Evolutionary conservation across 2,113 vertebrate species (phyloP), one percentile per base, ranked within the genome.

Genomic region (Gambusia holbrooki): DNA sequence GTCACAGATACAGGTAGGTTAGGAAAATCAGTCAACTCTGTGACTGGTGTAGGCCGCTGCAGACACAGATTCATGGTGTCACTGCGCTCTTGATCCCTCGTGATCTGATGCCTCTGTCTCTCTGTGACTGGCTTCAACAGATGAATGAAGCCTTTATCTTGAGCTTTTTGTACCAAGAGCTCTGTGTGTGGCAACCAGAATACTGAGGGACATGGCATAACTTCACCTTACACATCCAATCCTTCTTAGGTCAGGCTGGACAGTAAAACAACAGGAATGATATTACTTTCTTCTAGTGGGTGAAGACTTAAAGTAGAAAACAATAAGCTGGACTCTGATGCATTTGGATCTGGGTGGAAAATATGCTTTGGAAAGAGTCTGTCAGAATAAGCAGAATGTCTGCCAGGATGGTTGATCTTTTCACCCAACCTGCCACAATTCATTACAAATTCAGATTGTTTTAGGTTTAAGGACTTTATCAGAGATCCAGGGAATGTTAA

Each of bases 111-210:
- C 60, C 45, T 88, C 74, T 63, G 82, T 74, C 76, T 83, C 80
- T 85, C 71, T 85, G 89, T 86, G 89, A 62, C 65, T 1, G 71
- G 29, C 75, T 58, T 32, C 66, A 32, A 69, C 80, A 25, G 62
- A 85, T 88, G 87, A 93, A 93, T 90, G 28, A 62, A 67, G 79
- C 76, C 79, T 90, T 92, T 91, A 86, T 91, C 48, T 69, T 9
- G 70, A 89, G 76, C 80, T 90, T 88, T 76, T 78, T 76, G 13
- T 27, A 45, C 73, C 75, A 79, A 67, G 74, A 83, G 42, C 81
- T 10, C 69, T 88, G 66, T 62, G 84, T 71, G 83, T 61, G 65
- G 73, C 71, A 42, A 37, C 80, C 75, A 92, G 79, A 91, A 91
- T 90, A 88, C 91, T 93, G 92, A 75, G 82, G 85, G 74, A n/a